These are phyloP conservation scores for Tetanocera ferruginea DNA, from an alignment of 2,888 invertebrate species.

Conservation along the genomic window DNA sequence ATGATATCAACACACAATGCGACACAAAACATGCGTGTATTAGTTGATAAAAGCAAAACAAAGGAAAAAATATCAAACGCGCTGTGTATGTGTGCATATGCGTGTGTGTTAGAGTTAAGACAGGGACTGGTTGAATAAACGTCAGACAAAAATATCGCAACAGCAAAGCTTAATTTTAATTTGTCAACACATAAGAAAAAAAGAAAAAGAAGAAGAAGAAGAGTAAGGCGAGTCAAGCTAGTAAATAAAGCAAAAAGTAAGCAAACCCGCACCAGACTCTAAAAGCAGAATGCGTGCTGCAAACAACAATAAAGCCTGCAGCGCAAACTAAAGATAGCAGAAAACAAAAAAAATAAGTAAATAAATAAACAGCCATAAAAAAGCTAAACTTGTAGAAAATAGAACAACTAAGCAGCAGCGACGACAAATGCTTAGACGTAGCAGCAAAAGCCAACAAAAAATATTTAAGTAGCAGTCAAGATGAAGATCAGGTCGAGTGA, in stretches of 20 bases:
- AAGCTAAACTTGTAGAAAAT: neutral
- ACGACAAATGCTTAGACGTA: too few relatives aligned
- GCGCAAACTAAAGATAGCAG: constrained; percentile 3
- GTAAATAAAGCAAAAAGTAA: constrained; percentile 41
- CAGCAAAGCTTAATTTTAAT: constrained; percentile 15
- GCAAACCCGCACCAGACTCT: constrained; percentile 3
- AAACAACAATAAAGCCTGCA: constrained; percentile 23
- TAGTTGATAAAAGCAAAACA: neutral
- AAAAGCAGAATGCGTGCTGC: neutral
- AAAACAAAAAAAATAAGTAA: neutral
- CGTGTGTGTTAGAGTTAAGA: neutral
- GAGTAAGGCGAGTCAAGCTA: neutral
- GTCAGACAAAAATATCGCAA: neutral
- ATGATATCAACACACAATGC: neutral
- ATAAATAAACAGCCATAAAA: constrained; percentile 24
- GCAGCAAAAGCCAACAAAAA: too few relatives aligned
- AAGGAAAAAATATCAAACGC: neutral
- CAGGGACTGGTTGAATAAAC: neutral
- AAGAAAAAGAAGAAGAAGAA: neutral
- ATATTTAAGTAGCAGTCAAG: too few relatives aligned
- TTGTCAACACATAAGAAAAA: neutral
- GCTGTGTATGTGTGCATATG: neutral
- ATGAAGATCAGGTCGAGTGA: too few relatives aligned
- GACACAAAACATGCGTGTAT: neutral
- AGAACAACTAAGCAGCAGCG: neutral